Base-by-base conservation (phyloP, 2,888 invertebrate genomes). In the Amiota minor region DNA sequence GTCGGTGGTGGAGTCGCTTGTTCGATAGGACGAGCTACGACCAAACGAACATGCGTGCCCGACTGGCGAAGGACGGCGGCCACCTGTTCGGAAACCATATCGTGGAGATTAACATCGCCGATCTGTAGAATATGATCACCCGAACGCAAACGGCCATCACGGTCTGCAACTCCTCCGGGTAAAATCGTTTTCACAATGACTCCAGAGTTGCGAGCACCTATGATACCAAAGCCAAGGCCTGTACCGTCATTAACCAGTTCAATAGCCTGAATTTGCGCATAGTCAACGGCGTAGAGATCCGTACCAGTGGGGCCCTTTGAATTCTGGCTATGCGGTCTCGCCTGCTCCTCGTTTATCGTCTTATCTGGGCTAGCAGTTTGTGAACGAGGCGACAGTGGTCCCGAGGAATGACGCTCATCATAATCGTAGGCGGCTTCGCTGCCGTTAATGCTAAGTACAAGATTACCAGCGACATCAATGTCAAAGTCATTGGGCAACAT, bases 141-240 rank as follows among this genome's bases (percentile, higher is more conserved):
- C 87, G 98, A 98, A 87, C 96, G 96, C 69, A 99, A 92, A 69
- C 98, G 93, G n/a, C 97, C 97, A 91, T 99, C 98, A 81, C 97
- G 93, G 90, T 99, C 98, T 10, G 99, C 98, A 3, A 98, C 98
- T 71, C 99, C 99, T 9, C 98, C 99, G 0, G 98, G 97, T 75
- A 99, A 91, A 81, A 99, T 98, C 16, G 99, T 99, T 90, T 99
- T 99, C 14, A 99, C 98, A 77, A 99, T 98, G n/a, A 99, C 99
- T 9, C 99, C 99, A 80, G 98, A 98, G 80, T 97, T 97, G 82
- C 98, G 93, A 68, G 96, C 97, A 35, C 99, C 99, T 86, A 99
- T 98, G 86, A 99, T 99, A 75, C 98, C 99, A 91, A 99, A 99
- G 55, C 99, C 99, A 81, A 99, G 93, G 47, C 98, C 98, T 75